Conservation (phyloP, 2,113 vertebrate genomes). For the Myotis lucifugus region DNA sequence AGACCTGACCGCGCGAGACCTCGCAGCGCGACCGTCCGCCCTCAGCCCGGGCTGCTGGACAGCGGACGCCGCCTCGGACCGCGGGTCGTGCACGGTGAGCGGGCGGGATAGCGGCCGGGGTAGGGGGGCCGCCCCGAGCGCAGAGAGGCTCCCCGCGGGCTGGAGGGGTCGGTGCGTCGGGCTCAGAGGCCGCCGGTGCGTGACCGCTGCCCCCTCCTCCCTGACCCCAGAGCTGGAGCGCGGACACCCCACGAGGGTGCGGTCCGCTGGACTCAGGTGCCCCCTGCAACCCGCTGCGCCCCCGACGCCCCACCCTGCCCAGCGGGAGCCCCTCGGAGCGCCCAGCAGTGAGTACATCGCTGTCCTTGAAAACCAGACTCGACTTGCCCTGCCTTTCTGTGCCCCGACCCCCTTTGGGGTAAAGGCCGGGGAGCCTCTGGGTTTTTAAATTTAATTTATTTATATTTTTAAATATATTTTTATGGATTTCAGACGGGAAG, state of each 20-base stretch:
- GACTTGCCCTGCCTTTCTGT: too few species aligned
- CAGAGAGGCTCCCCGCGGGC: not conserved
- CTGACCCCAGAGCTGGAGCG: too few species aligned
- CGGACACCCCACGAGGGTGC: not conserved
- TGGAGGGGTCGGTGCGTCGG: not conserved
- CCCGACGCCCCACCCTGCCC: not conserved
- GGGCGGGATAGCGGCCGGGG: not conserved
- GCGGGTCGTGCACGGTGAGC: not conserved
- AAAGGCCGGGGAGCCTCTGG: too few species aligned
- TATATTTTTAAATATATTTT: too few species aligned
- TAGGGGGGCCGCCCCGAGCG: not conserved
- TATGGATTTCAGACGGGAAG: too few species aligned
- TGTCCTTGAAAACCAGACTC: not conserved
- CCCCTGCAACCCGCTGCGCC: not conserved
- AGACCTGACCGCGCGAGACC: not conserved
- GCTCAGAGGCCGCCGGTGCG: too few species aligned
- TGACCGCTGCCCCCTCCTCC: too few species aligned
- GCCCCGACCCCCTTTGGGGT: not conserved
- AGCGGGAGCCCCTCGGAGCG: not conserved
- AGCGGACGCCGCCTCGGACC: not conserved
- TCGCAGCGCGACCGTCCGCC: rapidly evolving
- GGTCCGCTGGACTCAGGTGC: too few species aligned
- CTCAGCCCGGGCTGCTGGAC: rapidly evolving
- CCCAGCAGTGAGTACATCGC: not conserved
- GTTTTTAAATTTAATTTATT: too few species aligned